Base-by-base conservation (phyloP, 2,113 vertebrate species). In the Bufo bufo region DNA sequence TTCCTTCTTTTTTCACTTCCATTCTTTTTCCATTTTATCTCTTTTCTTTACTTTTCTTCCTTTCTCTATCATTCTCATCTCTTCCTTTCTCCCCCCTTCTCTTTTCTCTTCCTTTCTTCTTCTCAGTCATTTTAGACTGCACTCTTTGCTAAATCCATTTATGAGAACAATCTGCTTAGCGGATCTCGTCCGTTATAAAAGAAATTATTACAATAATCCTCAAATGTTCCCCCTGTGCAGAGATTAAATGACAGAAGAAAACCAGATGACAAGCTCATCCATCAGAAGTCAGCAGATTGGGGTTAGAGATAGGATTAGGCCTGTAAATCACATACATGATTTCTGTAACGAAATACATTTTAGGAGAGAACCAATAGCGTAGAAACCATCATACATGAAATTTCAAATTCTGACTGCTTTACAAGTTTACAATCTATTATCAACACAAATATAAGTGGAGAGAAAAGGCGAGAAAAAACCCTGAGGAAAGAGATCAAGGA, bases 111-210 rank as follows among this genome's bases (percentile, higher is more conserved):
- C 69, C 12, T 1, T 72, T 43, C 33, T 45, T 72, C 69, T 6
- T 71, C 23, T 72, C 33, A 0, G 4, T 74, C 45, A 74, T 74
- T 47, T 74, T 17, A 13, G 8, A 23, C 75, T n/a, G 6, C 72
- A 4, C 47, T n/a, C n/a, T 54, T 19, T 33, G n/a, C 9, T 54
- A 49, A 85, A 75, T 85, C 83, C 69, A 72, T 85, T 85, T 85
- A 85, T 58, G 23, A 85, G 83, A 85, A 85, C 83, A 85, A 85
- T 85, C 83, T 85, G 66, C 69, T 85, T 85, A 85, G n/a, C 52
- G 61, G 45, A 69, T 52, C 63, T 50, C 10, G 82, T 13, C 49
- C 49, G 23, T 74, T 63, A 61, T 75, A 85, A 85, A 63, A 75
- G 56, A 85, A 85, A 85, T 85, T 77, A 85, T 85, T 77, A 59